Base-by-base conservation (phyloP, 1,140 invertebrate genomes). In the Leptinotarsa texana region DNA sequence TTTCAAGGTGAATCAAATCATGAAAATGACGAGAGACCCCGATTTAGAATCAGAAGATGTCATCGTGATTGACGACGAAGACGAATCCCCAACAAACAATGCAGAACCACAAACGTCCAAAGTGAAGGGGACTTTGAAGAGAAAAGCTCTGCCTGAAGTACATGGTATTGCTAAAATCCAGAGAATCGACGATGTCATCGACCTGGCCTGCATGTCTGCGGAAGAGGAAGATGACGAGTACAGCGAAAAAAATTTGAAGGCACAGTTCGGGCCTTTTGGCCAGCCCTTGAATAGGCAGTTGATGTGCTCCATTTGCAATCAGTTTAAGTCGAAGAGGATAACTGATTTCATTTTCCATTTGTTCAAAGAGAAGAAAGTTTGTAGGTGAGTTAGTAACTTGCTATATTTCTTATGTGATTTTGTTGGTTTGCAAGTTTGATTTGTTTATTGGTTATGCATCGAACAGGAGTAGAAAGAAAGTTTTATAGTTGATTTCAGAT, bases 311-410 rank as follows among this genome's bases (percentile, higher is more conserved):
- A 80, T 88, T n/a, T 91, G 90, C 74, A 80, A 84, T 8, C 75
- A 81, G 8, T 90, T 87, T 75, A 87, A 86, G 69, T 86, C 87
- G 0, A 88, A 85, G 22, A 86, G 87, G 49, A 85, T 86, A n/a
- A 81, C 85, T 4, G 87, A 89, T 49, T 86, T 90, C 75, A 82
- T 86, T 15, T 86, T 88, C 75, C 90, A 91, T 81, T 76, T 91
- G 27, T 90, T 85, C 69, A 84, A 87, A 24, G 89, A 90, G 47
- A 73, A 73, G 15, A 76, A 78, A 33, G 22, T 74, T 48, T 78
- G 76, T 27, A 75, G 79, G 70, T 80, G 73, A 33, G 62, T 73
- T n/a, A 8, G 27, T 33, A 27, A 27, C 27, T 0, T 6, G 27
- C 4, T 27, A 24, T 66, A 66, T 21, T 21, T 21, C 21, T 22